A percentile compares a stretch with the other conserved stretches of the same genome.
Evolutionary conservation across 2,113 vertebrate species (phyloP).

Genomic region (Pseudopipra pipra): DNA sequence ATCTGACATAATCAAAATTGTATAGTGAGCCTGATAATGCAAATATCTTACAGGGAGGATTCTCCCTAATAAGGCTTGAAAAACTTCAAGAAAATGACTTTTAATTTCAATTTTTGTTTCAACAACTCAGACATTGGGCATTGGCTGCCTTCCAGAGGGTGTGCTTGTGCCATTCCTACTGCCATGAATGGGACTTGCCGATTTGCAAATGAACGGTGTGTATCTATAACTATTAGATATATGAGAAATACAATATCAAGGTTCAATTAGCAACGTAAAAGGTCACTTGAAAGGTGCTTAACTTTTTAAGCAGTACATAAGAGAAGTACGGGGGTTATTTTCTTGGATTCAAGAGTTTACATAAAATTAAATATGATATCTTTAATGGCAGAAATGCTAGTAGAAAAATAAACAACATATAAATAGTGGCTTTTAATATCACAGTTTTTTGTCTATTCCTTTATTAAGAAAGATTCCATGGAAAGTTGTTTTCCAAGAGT

Average conservation of each 20-base stretch:
- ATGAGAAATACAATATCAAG: constrained; percentile 13
- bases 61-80: constrained; percentile 50
- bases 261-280: constrained; percentile 49
- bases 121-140: constrained; percentile 29
- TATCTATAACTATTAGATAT: neutral
- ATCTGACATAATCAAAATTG: constrained; percentile 21
- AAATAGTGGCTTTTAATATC: neutral
- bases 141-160: constrained; percentile 20
- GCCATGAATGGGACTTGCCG: neutral
- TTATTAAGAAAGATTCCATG: neutral
- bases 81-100: constrained; percentile 54
- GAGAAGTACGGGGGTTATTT: neutral
- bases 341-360: neutral
- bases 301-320: neutral
- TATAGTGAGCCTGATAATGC: neutral
- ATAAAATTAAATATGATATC: neutral
- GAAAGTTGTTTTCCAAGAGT: neutral
- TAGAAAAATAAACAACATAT: neutral
- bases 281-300: constrained; percentile 16
- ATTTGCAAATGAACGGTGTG: constrained; percentile 11
- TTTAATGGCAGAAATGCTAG: neutral
- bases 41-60: neutral
- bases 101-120: neutral
- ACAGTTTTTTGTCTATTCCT: neutral
- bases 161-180: constrained; percentile 33